Evolutionary conservation across 2,113 vertebrate species (phyloP), one percentile per base, ranked within the genome.

Genomic region (Tylochromis polylepis): DNA sequence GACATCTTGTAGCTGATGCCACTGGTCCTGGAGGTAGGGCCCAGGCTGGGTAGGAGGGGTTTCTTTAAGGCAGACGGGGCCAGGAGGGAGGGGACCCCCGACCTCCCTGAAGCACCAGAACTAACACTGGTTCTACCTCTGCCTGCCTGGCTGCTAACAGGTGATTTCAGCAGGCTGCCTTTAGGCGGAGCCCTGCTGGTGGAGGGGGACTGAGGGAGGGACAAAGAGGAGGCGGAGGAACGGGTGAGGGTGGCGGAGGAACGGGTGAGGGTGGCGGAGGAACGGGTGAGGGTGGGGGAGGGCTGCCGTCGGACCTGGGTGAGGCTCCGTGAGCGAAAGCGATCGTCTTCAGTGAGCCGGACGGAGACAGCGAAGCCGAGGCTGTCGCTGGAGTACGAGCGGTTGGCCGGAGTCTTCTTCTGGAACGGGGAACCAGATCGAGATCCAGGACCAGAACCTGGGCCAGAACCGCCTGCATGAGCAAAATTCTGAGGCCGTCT

Each of bases 301-400:
- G 96, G 93, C 91, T 94, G 97, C 81, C 94, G 96, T 90, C 96
- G 95, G 88, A 98, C 97, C 95, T 98, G 97, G 87, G 96, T 98
- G 91, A 99, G 97, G 94, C 98, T 98, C 56, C 97, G 98, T 0
- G 98, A 99, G 31, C 98, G 97, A 38, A 97, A 94, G 85, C 98
- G 97, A 91, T 97, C 97, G 56, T 96, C 96, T 94, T 95, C 95
- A 3, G 96, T 93, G 60, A 96, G 93, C 60, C 5, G 58, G 34
- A 7, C 3, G 11, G 85, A 15, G 1, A 78, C 9, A 0, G 67
- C n/a, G 0, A 95, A 90, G 22, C 96, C 96, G 10, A 95, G 93
- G 88, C 95, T 97, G 87, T 98, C 98, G 75, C 95, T 97, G 81
- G 97, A 97, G 34, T 95, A 95, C 8, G 96, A 96, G 88, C 97